Evolutionary conservation across 2,113 vertebrate species (phyloP).

Genomic region (Peromyscus californicus): DNA sequence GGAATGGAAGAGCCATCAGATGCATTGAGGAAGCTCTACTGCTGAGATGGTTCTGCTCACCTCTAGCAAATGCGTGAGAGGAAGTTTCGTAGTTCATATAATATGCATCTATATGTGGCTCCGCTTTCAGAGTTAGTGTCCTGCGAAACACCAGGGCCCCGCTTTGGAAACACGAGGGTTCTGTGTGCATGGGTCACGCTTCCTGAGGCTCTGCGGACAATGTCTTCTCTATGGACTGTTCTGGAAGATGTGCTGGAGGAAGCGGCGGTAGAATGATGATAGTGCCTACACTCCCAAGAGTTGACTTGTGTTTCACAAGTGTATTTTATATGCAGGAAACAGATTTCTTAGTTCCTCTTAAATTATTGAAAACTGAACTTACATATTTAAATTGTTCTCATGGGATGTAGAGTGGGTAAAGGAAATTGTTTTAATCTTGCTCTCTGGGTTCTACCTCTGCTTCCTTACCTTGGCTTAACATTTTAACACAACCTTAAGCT

Average conservation of each 20-base stretch:
- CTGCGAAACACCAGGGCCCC: neutral
- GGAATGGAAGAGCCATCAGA: neutral
- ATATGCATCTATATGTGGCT: neutral
- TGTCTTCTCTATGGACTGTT: neutral
- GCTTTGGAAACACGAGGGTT: neutral
- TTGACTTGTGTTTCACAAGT: constrained; percentile 2
- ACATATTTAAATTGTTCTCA: neutral
- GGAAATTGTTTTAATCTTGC: neutral
- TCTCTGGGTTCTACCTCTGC: neutral
- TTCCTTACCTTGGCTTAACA: neutral
- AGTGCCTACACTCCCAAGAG: neutral
- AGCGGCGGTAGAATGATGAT: neutral
- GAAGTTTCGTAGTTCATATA: neutral
- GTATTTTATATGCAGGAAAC: neutral
- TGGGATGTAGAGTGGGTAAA: neutral
- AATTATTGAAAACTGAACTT: neutral
- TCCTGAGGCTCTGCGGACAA: neutral
- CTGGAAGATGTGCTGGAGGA: neutral
- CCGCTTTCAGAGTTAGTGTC: neutral
- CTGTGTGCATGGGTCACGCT: neutral
- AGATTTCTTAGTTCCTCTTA: neutral
- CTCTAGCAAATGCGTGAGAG: neutral
- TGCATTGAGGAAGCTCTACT: neutral
- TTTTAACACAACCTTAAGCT: neutral
- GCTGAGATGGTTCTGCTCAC: neutral